These are phyloP conservation scores for Agrotis ipsilon DNA, from an alignment of 2,888 invertebrate genomes.

Conservation along the genomic window DNA sequence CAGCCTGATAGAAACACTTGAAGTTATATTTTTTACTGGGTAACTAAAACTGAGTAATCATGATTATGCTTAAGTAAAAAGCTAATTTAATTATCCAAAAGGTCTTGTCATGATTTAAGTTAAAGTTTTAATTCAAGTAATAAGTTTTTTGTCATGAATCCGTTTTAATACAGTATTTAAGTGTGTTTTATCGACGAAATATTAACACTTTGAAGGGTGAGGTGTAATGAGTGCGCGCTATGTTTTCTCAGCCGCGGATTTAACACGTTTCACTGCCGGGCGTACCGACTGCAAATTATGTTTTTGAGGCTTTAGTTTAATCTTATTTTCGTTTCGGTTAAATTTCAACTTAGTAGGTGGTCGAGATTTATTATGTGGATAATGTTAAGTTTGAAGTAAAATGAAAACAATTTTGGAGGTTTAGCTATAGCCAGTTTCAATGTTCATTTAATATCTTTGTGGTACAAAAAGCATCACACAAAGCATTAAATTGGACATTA, in stretches of 20 bases:
- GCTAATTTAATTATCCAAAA: neutral
- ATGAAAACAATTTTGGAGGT: no score
- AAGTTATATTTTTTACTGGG: neutral
- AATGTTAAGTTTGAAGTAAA: no score
- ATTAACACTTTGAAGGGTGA: neutral
- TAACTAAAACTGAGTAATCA: neutral
- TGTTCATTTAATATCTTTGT: no score
- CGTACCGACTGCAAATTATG: constrained; percentile 1
- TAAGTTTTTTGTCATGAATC: no score
- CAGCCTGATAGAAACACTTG: neutral
- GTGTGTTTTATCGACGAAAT: neutral
- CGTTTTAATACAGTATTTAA: neutral
- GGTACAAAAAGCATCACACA: no score
- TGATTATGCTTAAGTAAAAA: neutral
- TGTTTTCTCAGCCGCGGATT: neutral
- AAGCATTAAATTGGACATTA: no score
- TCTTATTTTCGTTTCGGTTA: no score
- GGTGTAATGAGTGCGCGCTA: neutral
- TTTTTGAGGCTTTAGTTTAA: no score
- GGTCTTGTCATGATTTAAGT: no score
- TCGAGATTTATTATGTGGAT: neutral
- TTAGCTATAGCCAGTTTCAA: no score
- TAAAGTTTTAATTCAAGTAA: no score
- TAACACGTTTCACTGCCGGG: neutral
- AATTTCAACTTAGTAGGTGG: no score